phyloP scores from a whole-genome alignment of 1,140 invertebrate species.

The Ostrea denselamellosa region DNA sequence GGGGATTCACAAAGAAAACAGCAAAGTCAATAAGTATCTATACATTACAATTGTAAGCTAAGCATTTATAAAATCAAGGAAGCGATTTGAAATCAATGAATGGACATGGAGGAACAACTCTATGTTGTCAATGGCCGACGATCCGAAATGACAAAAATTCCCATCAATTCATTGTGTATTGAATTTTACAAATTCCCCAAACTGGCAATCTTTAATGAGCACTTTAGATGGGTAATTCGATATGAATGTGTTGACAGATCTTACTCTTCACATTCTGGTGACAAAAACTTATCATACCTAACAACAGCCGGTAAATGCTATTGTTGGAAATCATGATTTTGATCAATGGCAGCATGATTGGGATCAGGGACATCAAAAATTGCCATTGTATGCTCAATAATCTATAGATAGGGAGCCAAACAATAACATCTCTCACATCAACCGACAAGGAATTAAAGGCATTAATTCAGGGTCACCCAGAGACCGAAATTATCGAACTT shows the following conservation, averaged over 20 bases:
- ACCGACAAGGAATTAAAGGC: slow-evolving; percentile 43
- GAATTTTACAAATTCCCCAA: background rate
- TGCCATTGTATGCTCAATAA: slow-evolving; percentile 42
- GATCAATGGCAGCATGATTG: background rate
- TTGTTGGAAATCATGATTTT: background rate
- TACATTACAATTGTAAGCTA: no score
- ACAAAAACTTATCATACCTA: background rate
- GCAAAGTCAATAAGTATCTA: no score
- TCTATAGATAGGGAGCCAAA: background rate
- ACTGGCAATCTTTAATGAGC: background rate
- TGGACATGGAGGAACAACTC: no score
- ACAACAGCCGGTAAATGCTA: background rate
- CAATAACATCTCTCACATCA: slow-evolving; percentile 12
- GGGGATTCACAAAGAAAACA: no score
- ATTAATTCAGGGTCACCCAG: background rate
- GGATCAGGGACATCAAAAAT: background rate
- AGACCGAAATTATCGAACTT: background rate
- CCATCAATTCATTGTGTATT: background rate
- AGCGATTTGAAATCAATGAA: no score
- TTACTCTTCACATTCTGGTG: background rate
- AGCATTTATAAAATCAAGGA: no score
- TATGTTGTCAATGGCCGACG: no score
- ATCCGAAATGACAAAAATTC: background rate
- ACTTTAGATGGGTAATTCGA: background rate
- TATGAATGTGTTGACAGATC: slow-evolving; percentile 24